Evolutionary conservation across 2,797 vertebrate species (phyloP).

Genomic region (Aplochiton taeniatus): DNA sequence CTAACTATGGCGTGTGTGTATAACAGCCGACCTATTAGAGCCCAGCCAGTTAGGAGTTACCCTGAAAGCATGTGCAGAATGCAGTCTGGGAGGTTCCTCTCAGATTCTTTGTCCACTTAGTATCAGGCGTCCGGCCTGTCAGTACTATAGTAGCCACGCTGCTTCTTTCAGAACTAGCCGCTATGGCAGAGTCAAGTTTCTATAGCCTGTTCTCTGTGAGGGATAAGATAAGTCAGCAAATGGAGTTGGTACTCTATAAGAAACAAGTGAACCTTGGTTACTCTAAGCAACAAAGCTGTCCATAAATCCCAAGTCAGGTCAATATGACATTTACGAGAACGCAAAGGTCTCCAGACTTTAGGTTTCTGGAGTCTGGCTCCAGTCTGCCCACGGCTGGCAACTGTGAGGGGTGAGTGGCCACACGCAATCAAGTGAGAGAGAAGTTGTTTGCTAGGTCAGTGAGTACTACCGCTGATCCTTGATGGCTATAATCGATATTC

Average conservation of each 20-base stretch:
- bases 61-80: conserved; percentile 10
- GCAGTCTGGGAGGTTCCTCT: neutral
- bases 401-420: neutral
- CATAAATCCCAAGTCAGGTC: neutral
- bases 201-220: neutral
- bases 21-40: neutral
- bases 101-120: too few relatives aligned
- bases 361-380: too few relatives aligned
- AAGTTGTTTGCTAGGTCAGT: conserved; percentile 16
- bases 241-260: neutral
- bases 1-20: neutral
- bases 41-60: neutral
- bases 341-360: neutral
- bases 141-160: too few relatives aligned
- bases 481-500: conserved; percentile 20
- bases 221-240: neutral
- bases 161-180: too few relatives aligned
- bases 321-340: neutral
- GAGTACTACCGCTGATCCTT: conserved; percentile 3
- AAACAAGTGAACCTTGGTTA: neutral
- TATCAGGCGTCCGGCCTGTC: too few relatives aligned
- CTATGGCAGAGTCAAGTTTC: too few relatives aligned
- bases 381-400: too few relatives aligned
- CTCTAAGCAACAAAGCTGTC: neutral
- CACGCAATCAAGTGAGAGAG: neutral